A percentile compares a stretch with the other conserved stretches of the same genome.
Evolutionary conservation across 2,888 invertebrate genomes (phyloP).

Genomic region (Mesopsocus fuscifrons): DNA sequence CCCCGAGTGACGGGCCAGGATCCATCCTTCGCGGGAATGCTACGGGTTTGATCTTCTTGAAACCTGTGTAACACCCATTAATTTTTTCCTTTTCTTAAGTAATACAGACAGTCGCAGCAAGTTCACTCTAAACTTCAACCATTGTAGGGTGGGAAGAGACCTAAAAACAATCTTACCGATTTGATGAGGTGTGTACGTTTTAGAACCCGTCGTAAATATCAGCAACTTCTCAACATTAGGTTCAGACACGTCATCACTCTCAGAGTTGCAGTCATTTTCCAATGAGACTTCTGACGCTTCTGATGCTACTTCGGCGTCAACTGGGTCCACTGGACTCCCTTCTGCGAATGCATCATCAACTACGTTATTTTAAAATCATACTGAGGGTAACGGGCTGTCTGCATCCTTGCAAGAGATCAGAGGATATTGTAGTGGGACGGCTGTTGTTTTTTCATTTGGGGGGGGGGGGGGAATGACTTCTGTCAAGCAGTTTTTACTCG

Average conservation of each 20-base stretch:
- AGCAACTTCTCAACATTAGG: conserved; percentile 44
- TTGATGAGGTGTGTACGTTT: conserved; percentile 72
- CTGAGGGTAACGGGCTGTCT: background rate
- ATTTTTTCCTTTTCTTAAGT: background rate
- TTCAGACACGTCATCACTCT: conserved; percentile 29
- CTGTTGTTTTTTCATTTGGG: too few species aligned
- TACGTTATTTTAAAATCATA: too few species aligned
- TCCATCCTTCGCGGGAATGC: conserved; percentile 46
- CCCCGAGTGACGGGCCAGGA: conserved; percentile 45
- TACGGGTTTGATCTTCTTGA: conserved; percentile 50
- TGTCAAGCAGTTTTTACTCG: too few species aligned
- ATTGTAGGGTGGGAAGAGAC: background rate
- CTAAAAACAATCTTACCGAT: conserved; percentile 30
- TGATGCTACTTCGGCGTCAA: conserved; percentile 11
- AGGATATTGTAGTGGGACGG: too few species aligned
- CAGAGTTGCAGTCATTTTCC: conserved; percentile 12
- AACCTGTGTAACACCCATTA: conserved; percentile 23
- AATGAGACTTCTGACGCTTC: conserved; percentile 15
- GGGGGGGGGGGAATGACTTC: too few species aligned
- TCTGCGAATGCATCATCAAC: too few species aligned
- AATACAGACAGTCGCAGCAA: too few species aligned
- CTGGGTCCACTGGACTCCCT: background rate
- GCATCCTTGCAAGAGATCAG: background rate
- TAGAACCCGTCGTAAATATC: conserved; percentile 65
- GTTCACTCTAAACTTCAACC: conserved; percentile 1